Conservation (phyloP, 2,797 vertebrate genomes). For the Pseudochirops corinnae region DNA sequence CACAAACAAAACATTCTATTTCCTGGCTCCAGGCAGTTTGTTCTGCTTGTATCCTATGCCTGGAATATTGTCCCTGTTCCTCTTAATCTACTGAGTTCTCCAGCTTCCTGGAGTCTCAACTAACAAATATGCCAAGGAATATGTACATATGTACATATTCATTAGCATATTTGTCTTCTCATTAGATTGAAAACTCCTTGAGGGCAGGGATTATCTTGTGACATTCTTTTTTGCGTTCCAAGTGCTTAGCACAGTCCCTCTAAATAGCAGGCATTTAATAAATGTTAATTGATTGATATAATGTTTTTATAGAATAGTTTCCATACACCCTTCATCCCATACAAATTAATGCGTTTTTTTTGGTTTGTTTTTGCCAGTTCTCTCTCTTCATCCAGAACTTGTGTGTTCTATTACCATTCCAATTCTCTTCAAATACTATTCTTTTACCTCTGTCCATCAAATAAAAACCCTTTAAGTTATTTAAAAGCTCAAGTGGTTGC, state of each 20-base stretch:
- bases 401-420: neutral
- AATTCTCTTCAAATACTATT: neutral
- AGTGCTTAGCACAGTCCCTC: neutral
- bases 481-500: neutral
- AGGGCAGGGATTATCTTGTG: neutral
- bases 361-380: neutral
- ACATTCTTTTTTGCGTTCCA: neutral
- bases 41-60: neutral
- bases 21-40: neutral
- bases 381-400: neutral
- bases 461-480: neutral
- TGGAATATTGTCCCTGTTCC: neutral
- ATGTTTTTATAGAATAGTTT: neutral
- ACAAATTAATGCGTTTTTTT: neutral
- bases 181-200: neutral
- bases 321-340: neutral
- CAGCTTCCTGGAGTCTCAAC: neutral
- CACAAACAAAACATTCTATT: neutral
- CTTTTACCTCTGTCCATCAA: neutral
- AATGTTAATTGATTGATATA: neutral
- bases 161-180: neutral
- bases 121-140: too few relatives aligned
- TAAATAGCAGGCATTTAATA: neutral
- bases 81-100: neutral
- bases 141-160: neutral